Evolutionary conservation across 2,113 vertebrate species (phyloP), one percentile per base, ranked within the genome.

Genomic region (Thalassoma bifasciatum): DNA sequence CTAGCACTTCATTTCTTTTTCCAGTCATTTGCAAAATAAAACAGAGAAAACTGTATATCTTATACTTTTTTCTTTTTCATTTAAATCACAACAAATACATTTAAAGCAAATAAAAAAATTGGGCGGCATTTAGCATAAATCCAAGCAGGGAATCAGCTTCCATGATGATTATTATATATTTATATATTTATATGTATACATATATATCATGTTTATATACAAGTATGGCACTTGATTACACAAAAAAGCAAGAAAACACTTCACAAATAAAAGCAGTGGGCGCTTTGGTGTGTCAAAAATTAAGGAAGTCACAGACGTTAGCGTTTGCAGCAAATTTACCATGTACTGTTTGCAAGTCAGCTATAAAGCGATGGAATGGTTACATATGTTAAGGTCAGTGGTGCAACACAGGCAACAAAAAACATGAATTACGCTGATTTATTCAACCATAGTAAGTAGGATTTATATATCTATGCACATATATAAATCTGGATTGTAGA

Each of bases 351-450:
- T 90, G 90, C 87, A 87, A 91, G 86, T 91, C 81, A 91, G 90
- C 89, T 92, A 91, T 86, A 87, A 88, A 93, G 92, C 81, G 83
- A 85, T 90, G 93, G 92, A 91, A 92, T 92, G 86, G 93, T 96
- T 91, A 93, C 92, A 91, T 89, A 90, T 89, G 88, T 95, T 98
- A 98, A 98, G 96, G 96, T 97, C 93, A 95, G 94, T 95, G 97
- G 97, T 96, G 96, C 92, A 93, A 95, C 91, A 95, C 93, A 96
- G 96, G 93, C 94, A 96, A 97, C 93, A 88, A 93, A 54, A 90
- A 73, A 95, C 73, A 86, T 85, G 82, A 91, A 92, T 86, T 88
- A 86, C 77, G 89, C 91, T 93, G 92, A 93, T 86, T 87, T 92
- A 83, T 92, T 87, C 76, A 86, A 88, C 21, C 23, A 17, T 91